Conservation (phyloP, 2,888 invertebrate genomes). For the Oxyscelio sp. region DNA sequence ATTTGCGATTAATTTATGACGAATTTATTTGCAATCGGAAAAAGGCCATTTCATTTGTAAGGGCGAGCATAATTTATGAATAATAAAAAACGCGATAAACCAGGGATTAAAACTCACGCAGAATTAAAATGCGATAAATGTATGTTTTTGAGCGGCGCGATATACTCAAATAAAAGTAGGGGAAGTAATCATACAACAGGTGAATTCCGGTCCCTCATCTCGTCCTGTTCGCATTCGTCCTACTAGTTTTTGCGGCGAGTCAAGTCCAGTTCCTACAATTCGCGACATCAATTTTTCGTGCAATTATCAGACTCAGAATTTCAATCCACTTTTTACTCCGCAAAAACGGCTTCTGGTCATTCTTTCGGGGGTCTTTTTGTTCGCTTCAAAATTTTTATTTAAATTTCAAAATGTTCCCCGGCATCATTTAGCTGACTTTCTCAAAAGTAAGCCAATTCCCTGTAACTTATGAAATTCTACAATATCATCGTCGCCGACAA, state of each 20-base stretch:
- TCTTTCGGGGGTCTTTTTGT: slow-evolving; percentile 42
- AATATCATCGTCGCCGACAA: neutral
- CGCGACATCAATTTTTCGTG: slow-evolving; percentile 75
- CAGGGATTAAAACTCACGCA: slow-evolving; percentile 57
- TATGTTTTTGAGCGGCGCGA: slow-evolving; percentile 70
- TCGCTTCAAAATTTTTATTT: slow-evolving; percentile 53
- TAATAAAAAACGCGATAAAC: slow-evolving; percentile 60
- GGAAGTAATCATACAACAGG: slow-evolving; percentile 73
- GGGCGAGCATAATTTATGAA: slow-evolving; percentile 47
- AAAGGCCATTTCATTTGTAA: slow-evolving; percentile 18
- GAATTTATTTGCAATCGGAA: neutral
- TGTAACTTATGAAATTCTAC: slow-evolving; percentile 10
- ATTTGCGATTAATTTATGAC: neutral
- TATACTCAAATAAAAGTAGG: slow-evolving; percentile 71
- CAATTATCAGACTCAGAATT: slow-evolving; percentile 72
- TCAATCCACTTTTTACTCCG: slow-evolving; percentile 64
- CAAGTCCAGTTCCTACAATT: slow-evolving; percentile 66
- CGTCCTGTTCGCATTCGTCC: slow-evolving; percentile 75
- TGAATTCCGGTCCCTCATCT: slow-evolving; percentile 76
- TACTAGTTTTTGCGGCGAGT: slow-evolving; percentile 73
- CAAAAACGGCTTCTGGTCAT: slow-evolving; percentile 36
- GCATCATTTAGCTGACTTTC: neutral
- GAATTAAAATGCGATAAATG: slow-evolving; percentile 74
- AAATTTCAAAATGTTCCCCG: slow-evolving; percentile 33
- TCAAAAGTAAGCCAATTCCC: neutral